Evolutionary conservation across 2,113 vertebrate genomes (phyloP), one percentile per base, ranked within the genome.

Genomic region (Vidua chalybeata): DNA sequence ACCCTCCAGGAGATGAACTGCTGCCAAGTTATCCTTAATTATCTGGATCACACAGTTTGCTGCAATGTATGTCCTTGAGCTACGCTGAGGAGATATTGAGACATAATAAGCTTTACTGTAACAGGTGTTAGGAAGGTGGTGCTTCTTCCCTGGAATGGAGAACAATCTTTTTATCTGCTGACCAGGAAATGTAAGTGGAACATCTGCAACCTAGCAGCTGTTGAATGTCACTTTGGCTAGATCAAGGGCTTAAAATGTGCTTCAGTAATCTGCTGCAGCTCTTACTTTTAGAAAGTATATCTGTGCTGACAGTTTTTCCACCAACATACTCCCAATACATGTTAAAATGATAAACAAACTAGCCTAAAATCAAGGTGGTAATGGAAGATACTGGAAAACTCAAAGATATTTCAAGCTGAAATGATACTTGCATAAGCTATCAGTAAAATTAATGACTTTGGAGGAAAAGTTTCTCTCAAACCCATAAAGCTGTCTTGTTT

Each of bases 171-270:
- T n/a, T 88, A 69, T 92, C 86, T 95, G 83, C 88, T 93, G 83
- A 69, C 56, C 76, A 68, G 83, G 86, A 96, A 96, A 87, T 31
- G 11, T 72, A 45, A 81, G 64, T 54, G 77, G 72, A 94, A 90
- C 88, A 92, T 93, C 76, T 96, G 96, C 58, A 90, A 48, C 46
- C 49, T 68, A 94, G 54, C 93, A 96, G 94, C 96, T 90, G 96
- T 46, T 90, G 86, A 89, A 93, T 67, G 66, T 95, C 92, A 95
- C 76, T 96, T 87, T 96, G 90, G 62, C 56, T 87, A 72, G 86
- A 96, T 94, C 88, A 96, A 95, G 92, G 83, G 56, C 58, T 93
- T 89, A 90, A 84, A 93, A 90, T 62, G 61, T 64, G 80, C 64
- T 92, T 84, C 80, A 93, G 62, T 68, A 93, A 94, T 84, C 83